Evolutionary conservation across 2,113 vertebrate genomes (phyloP).

Genomic region (Camelus bactrianus): DNA sequence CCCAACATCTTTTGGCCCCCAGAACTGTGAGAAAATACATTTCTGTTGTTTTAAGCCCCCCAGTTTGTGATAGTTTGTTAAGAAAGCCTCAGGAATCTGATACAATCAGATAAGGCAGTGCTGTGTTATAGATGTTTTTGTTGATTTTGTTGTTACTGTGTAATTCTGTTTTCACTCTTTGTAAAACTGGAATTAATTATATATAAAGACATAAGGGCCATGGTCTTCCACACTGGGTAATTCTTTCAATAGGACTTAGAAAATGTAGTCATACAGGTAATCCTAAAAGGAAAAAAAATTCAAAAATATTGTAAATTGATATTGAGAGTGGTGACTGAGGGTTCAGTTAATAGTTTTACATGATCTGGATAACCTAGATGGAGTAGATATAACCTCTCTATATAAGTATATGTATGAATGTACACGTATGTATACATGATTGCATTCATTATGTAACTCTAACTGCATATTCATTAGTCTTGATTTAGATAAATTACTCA

Average conservation of each 20-base stretch:
- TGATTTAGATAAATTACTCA: conserved; percentile 20
- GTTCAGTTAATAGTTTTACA: background rate
- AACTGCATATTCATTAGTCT: background rate
- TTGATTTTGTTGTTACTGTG: background rate
- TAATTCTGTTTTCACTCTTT: background rate
- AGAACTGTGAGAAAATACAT: background rate
- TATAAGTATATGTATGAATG: background rate
- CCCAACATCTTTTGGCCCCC: background rate
- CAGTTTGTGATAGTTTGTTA: background rate
- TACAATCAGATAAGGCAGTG: background rate
- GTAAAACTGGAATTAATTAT: background rate
- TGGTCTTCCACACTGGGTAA: background rate
- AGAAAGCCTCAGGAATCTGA: background rate
- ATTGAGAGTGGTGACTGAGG: background rate
- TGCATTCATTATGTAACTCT: too few species aligned
- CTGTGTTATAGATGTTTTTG: background rate
- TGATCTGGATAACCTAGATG: background rate
- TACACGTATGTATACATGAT: background rate
- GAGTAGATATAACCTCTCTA: background rate
- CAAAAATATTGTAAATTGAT: background rate
- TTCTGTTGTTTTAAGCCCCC: background rate
- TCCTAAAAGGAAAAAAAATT: background rate
- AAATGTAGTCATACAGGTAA: background rate
- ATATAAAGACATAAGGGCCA: background rate
- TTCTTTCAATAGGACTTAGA: background rate